These are phyloP conservation scores for Tinea trinotella DNA, from an alignment of 2,888 invertebrate genomes.

Conservation along the genomic window DNA sequence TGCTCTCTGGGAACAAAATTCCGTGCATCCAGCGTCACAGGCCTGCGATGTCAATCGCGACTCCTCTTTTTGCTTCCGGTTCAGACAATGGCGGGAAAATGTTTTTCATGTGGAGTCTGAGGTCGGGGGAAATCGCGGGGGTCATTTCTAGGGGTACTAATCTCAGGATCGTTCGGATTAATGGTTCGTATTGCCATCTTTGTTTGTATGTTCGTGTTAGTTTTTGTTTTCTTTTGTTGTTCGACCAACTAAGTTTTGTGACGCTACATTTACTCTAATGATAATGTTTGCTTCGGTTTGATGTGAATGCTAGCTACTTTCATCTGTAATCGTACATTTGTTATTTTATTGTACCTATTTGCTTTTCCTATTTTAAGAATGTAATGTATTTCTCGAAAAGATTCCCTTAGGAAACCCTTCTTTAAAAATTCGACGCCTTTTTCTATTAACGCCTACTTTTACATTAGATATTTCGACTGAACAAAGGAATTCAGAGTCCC, in stretches of 20 bases:
- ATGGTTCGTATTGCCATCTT: constrained; percentile 63
- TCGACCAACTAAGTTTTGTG: constrained; percentile 38
- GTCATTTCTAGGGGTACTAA: constrained; percentile 60
- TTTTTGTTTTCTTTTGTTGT: constrained; percentile 52
- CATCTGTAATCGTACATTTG: neutral
- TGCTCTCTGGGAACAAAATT: constrained; percentile 18
- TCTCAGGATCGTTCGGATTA: constrained; percentile 65
- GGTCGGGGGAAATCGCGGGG: constrained; percentile 30
- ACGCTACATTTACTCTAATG: constrained; percentile 30
- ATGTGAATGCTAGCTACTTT: neutral
- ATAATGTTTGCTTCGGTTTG: constrained; percentile 7
- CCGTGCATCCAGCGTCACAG: constrained; percentile 25
- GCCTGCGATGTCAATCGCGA: constrained; percentile 56
- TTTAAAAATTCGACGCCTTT: neutral
- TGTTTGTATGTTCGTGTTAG: constrained; percentile 27
- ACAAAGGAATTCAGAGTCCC: neutral
- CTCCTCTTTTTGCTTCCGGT: constrained; percentile 54
- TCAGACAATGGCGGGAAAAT: constrained; percentile 64
- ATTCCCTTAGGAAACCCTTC: too few species aligned
- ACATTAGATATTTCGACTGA: neutral
- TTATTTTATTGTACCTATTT: too few species aligned
- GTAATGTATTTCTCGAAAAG: too few species aligned
- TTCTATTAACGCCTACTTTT: neutral
- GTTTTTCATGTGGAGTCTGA: constrained; percentile 48
- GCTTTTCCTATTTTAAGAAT: too few species aligned